These are phyloP conservation scores for Drosophila baimaii DNA, from an alignment of 1,140 invertebrate genomes.

Conservation along the genomic window DNA sequence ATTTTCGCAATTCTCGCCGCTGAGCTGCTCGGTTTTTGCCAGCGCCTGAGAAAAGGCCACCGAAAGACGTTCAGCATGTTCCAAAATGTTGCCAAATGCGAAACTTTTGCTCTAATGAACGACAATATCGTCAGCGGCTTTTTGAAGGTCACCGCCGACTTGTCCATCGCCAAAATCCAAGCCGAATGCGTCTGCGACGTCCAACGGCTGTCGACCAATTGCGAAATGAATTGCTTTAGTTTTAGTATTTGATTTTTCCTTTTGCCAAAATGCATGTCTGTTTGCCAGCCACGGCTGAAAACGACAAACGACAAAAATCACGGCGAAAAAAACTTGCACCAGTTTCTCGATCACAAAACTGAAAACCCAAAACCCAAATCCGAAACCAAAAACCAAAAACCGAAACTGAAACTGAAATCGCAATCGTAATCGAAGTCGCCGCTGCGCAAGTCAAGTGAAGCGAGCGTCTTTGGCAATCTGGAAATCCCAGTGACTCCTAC, in stretches of 20 bases:
- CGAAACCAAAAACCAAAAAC: conserved; percentile 37
- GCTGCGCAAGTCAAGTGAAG: conserved; percentile 49
- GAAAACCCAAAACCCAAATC: conserved; percentile 27
- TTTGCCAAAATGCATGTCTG: conserved; percentile 46
- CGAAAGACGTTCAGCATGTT: conserved; percentile 49
- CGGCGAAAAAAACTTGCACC: conserved; percentile 46
- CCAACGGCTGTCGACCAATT: conserved; percentile 45
- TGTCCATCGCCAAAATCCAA: conserved; percentile 50
- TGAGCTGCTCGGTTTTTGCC: conserved; percentile 3
- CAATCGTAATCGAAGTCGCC: conserved; percentile 49
- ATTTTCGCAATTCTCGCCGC: conserved; percentile 39
- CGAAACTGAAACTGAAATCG: conserved; percentile 45
- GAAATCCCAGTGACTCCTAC: conserved; percentile 44
- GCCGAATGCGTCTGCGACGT: conserved; percentile 47
- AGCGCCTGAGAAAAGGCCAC: conserved; percentile 44
- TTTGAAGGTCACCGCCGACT: conserved; percentile 47
- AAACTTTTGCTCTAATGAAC: conserved; percentile 52
- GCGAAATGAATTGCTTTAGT: conserved; percentile 52
- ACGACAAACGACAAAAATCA: conserved; percentile 15
- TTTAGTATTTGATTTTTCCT: conserved; percentile 37
- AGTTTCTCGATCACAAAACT: conserved; percentile 48
- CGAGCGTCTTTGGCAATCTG: conserved; percentile 51
- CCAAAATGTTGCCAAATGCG: conserved; percentile 49
- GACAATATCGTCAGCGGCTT: conserved; percentile 27
- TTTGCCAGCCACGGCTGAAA: conserved; percentile 27